Percentiles rank a stretch among this genome's conserved stretches.
Conservation (phyloP, 2,113 vertebrate species). For the Bungarus multicinctus region DNA sequence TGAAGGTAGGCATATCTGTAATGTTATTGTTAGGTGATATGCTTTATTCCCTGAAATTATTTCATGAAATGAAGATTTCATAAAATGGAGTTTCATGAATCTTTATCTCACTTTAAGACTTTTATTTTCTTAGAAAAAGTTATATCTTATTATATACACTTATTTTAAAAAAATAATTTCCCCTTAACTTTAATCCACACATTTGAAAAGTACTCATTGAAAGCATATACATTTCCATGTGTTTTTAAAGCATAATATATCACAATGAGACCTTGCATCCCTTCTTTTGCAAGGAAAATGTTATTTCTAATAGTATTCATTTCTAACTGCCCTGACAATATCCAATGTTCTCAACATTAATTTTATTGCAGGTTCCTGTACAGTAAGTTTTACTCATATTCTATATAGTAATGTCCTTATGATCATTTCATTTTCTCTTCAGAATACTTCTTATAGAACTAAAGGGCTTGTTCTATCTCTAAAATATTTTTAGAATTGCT, state of each 20-base stretch:
- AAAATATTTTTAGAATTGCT: neutral
- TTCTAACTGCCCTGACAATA: neutral
- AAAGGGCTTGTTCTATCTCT: neutral
- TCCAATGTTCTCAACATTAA: neutral
- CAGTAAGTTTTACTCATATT: neutral
- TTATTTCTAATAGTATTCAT: neutral
- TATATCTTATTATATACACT: neutral
- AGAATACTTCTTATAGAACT: neutral
- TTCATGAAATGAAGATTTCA: neutral
- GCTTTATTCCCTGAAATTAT: neutral
- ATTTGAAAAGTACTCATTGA: neutral
- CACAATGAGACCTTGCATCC: neutral
- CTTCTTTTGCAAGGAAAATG: neutral
- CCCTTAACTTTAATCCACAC: neutral
- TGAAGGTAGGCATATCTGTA: neutral
- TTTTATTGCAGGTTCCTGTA: neutral
- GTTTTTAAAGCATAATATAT: neutral
- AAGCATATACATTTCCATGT: neutral
- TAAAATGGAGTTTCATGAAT: neutral
- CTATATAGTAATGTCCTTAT: neutral
- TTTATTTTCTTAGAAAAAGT: neutral
- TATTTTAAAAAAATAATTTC: neutral
- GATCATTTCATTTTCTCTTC: neutral
- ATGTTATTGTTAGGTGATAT: neutral
- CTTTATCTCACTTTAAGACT: neutral